Base-by-base conservation (phyloP, 2,113 vertebrate genomes). In the Melierax canorus region DNA sequence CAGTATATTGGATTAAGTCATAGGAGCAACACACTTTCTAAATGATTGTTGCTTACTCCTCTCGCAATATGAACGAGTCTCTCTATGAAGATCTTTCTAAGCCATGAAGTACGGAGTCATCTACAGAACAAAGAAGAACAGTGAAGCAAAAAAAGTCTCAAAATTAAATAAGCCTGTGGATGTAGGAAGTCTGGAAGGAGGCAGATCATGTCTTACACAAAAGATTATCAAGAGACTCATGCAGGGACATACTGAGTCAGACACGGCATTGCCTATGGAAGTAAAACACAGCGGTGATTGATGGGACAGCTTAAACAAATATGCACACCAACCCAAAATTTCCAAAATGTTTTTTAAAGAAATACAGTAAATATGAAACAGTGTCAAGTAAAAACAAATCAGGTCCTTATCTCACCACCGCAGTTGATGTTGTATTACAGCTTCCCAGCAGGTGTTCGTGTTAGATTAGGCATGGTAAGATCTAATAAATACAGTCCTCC, bases 381-480 rank as follows among this genome's bases (percentile, higher is more conserved):
- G 38, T 51, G 39, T 96, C 84, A 91, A 85, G 69, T 75, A 51
- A 97, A 95, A 92, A 91, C 64, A 90, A 95, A 94, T 91, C 29
- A 2, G 68, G 77, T 66, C 77, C 86, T 97, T 96, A 97, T 97
- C 95, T 95, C 77, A 78, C 22, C 0, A 2, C 20, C 3, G 1
- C 95, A 95, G 94, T 9, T 91, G 80, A 81, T 62, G 50, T 4
- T 69, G 77, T 62, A 92, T 72, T 92, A 87, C 80, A 92, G 81
- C 69, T 82, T 91, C 80, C 84, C 86, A 95, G 91, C 92, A 97
- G 88, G 94, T 96, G 95, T 76, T 94, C 6, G 0, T 55, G 48
- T 85, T 46, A 96, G 94, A 95, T 95, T 94, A 92, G 73, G 29
- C 89, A 79, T 18, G 39, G 72, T 73, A 79, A 89, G 2, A 64